Base-by-base conservation (phyloP, 2,797 vertebrate genomes). In the Hyperoplus lanceolatus region DNA sequence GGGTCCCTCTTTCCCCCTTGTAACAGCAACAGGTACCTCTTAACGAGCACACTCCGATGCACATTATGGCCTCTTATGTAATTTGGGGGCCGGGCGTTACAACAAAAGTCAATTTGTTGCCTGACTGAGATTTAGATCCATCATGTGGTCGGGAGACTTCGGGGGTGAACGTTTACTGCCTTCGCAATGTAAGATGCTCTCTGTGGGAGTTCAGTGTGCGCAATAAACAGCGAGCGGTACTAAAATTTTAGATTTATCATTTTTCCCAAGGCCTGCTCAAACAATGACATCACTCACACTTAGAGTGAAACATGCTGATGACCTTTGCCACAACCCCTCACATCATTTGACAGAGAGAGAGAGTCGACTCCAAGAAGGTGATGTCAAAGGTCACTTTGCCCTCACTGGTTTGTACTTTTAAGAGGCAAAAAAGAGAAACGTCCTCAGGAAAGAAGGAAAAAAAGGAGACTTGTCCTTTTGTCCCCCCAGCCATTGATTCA, bases 351-450 rank as follows among this genome's bases (percentile, higher is more conserved):
- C 63, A 21, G 70, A 80, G 59, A 75, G 74, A 79, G 75, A 79
- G 82, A 87, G 89, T 87, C 63, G 39, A 66, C 70, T 60, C 73
- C 68, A 85, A 89, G 89, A 94, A 91, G 82, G 88, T 89, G 83
- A 94, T 90, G 94, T 92, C 94, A 95, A 81, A 90, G 95, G 93
- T 94, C 91, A 88, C 84, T 77, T 93, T 89, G 29, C 88, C 79
- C 89, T 95, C 87, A 3, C 82, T 79, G 88, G 86, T 93, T 93
- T 82, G 74, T 91, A 94, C 92, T 94, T 94, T 94, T 79, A 93
- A 90, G 87, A 84, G 68, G 65, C 68, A 16, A 77, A 73, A 16
- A 77, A 73, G 82, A 82, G 70, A 89, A 89, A 84, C 69, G 56
- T 89, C 81, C 63, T 81, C 56, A 79, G 88, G 84, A 82, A 62